phyloP scores from a whole-genome alignment of 2,888 invertebrate species.

The Chloroclystis v-ata region DNA sequence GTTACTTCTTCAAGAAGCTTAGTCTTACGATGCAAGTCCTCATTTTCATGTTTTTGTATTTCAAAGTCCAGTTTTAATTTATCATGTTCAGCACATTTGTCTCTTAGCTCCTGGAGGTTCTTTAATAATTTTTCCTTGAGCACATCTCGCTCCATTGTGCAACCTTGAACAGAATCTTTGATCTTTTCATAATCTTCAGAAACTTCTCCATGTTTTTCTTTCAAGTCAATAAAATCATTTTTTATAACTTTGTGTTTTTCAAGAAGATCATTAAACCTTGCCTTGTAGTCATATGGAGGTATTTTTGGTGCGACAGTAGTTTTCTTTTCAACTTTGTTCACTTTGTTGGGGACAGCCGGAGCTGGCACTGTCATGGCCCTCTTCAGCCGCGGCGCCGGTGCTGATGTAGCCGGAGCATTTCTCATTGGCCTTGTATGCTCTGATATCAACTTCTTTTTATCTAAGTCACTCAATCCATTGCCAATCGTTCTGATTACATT shows the following conservation, averaged over 20 bases:
- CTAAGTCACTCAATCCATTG: constrained; percentile 59
- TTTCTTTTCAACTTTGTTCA: constrained; percentile 60
- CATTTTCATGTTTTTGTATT: constrained; percentile 63
- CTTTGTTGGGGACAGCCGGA: constrained; percentile 46
- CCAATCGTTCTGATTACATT: constrained; percentile 48
- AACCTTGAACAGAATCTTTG: constrained; percentile 56
- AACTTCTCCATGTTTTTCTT: constrained; percentile 72
- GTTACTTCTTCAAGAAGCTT: constrained; percentile 63
- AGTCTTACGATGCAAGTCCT: constrained; percentile 60
- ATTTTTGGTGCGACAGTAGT: constrained; percentile 73
- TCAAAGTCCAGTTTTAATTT: constrained; percentile 64
- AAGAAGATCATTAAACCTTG: constrained; percentile 78
- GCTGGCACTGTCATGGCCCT: constrained; percentile 59
- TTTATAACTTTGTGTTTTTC: constrained; percentile 79
- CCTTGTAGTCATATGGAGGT: constrained; percentile 81
- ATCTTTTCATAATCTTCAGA: constrained; percentile 73
- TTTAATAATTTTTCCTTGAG: constrained; percentile 61
- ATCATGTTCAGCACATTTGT: constrained; percentile 54
- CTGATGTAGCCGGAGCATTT: constrained; percentile 35
- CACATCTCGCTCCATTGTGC: constrained; percentile 50
- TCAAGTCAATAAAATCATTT: constrained; percentile 68
- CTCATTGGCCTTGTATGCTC: constrained; percentile 62
- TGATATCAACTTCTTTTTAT: constrained; percentile 57
- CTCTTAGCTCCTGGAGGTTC: constrained; percentile 54
- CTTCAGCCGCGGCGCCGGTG: constrained; percentile 54